Evolutionary conservation across 2,113 vertebrate genomes (phyloP), one percentile per base, ranked within the genome.

Genomic region (Gambusia holbrooki): DNA sequence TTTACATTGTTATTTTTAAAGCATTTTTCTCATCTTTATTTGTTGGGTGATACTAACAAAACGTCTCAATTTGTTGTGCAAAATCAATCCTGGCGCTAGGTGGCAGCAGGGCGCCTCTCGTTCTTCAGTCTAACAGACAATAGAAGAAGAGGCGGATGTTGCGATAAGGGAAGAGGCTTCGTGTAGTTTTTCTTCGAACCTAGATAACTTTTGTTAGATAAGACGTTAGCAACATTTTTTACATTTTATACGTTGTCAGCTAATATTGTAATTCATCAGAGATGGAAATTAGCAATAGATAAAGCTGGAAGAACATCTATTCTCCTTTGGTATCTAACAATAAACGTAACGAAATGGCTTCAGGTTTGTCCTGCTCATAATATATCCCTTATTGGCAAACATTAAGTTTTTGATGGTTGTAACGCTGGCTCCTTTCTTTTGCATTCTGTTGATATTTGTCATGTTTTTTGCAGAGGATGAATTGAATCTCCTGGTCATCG

Each of bases 401-500:
- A 27, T 25, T 5, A 37, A 13, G n/a, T 27, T 27, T 12, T 28
- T 2, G 32, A 22, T 10, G 17, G 65, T 42, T 66, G 37, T 37
- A 11, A 22, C 2, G 11, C 25, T 66, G 4, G 7, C 3, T 14
- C 12, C 2, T 25, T 58, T n/a, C 51, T 19, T 66, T 25, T 30
- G 25, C 12, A 25, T 19, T 10, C 9, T 9, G 12, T 2, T n/a
- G 6, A 19, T 33, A 12, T 13, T 14, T 27, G 2, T 4, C 3
- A 14, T 33, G 11, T 58, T 25, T 32, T 73, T 11, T 40, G 3
- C 90, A 99, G 97, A 99, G 12, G 97, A 98, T 22, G 98, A 99
- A 40, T 73, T 96, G 72, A 98, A 90, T 76, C 93, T 99, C 79
- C 92, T 99, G 82, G 96, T 99, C 48, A 84, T 98, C 60, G 74